Percentiles rank a stretch among this genome's conserved stretches.
Evolutionary conservation across 2,888 invertebrate genomes (phyloP).

Genomic region (Cosmorhoe ocellata): DNA sequence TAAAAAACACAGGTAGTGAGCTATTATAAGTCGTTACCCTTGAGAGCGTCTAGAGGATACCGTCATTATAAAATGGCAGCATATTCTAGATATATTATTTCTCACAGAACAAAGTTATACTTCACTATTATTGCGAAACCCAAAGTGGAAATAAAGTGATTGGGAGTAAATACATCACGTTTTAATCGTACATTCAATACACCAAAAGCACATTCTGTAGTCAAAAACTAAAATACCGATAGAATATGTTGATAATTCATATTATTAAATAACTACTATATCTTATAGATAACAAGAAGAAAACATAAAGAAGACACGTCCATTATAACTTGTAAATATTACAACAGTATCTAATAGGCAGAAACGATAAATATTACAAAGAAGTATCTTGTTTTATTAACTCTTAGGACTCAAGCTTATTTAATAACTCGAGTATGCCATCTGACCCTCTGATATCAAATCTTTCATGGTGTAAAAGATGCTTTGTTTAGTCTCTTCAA

Average conservation of each 20-base stretch:
- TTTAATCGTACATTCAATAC: slow-evolving; percentile 18
- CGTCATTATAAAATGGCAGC: slow-evolving; percentile 26
- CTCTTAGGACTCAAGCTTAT: slow-evolving; percentile 22
- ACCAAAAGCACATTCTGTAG: slow-evolving; percentile 25
- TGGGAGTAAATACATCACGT: slow-evolving; percentile 28
- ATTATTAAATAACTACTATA: too few relatives aligned
- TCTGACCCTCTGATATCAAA: slow-evolving; percentile 18
- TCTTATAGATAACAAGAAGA: too few relatives aligned
- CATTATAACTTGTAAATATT: slow-evolving; percentile 11
- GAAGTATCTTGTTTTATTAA: slow-evolving; percentile 19
- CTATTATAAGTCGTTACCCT: slow-evolving; percentile 75
- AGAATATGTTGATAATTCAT: slow-evolving; percentile 8
- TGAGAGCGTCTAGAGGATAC: slow-evolving; percentile 74
- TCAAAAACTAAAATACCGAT: slow-evolving; percentile 17
- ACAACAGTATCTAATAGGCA: too few relatives aligned
- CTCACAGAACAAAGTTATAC: slow-evolving; percentile 2
- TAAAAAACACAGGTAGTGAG: slow-evolving; percentile 79
- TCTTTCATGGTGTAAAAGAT: slow-evolving; percentile 16
- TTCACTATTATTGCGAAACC: slow-evolving; percentile 17
- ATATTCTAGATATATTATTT: slow-evolving; percentile 3
- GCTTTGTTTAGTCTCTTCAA: slow-evolving; percentile 29
- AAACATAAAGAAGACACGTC: slow-evolving; percentile 21
- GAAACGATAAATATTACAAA: slow-evolving; percentile 23
- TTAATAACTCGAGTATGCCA: slow-evolving; percentile 14
- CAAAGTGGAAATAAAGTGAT: slow-evolving; percentile 8